Evolutionary conservation across 2,888 invertebrate genomes (phyloP), one percentile per base, ranked within the genome.

Genomic region (Phymatocera aterrima): DNA sequence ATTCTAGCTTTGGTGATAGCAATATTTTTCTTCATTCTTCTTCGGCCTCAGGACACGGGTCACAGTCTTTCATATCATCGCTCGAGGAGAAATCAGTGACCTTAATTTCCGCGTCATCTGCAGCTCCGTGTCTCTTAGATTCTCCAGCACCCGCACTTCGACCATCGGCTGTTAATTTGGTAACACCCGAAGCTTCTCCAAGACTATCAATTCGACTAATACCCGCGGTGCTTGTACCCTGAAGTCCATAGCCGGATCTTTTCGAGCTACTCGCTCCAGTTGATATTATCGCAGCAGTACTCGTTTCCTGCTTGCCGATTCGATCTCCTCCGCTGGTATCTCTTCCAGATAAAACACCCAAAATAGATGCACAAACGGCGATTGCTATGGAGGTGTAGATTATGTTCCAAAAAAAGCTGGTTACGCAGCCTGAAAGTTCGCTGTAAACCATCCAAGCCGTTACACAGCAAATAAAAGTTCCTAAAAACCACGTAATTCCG

Each of bases 371-470:
- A 48, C 80, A 79, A 3, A 65, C 57, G 21, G 79, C 10, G 31
- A 84, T 83, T 15, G 81, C 83, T 18, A 81, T 28, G 12, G 80
- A 24, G 40, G 77, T 78, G 77, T 80, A 81, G 10, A 82, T 61
- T 10, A 81, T 78, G 24, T 77, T 79, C 82, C 81, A 83, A 8
- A 81, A 24, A 60, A 80, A 80, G 74, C 80, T 77, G 3, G 68
- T 46, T 21, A 84, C 10, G 57, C 83, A 83, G 3, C 31, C 61
- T 1, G 77, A 82, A 48, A 82, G 80, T 46, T 80, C 80, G 61
- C 75, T 74, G 80, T 83, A 83, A 40, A 82, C 28, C 6, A 83
- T 74, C 80, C 79, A 81, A 8, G 74, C n/a, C 4, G 80, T 4
- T 3, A 72, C 12, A 37, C 31, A 48, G 34, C 75, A 46, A 10